phyloP scores from a whole-genome alignment of 2,797 vertebrate genomes.

The Liparis tanakae region DNA sequence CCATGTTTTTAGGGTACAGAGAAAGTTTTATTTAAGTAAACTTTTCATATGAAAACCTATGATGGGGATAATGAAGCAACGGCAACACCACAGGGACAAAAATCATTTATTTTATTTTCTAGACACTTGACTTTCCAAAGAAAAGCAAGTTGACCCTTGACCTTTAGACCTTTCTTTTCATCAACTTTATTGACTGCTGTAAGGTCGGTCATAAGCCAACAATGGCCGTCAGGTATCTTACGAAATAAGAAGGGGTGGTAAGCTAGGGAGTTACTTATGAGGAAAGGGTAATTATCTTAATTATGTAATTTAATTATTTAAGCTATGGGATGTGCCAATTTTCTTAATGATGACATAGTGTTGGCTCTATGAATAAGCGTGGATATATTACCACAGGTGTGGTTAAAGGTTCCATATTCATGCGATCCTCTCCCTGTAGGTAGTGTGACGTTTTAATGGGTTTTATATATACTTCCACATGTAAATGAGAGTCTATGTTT shows the following conservation, averaged over 20 bases:
- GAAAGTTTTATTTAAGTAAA: conserved; percentile 1
- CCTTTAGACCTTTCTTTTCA: conserved; percentile 15
- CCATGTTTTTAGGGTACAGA: background rate
- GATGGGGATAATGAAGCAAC: background rate
- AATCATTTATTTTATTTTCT: background rate
- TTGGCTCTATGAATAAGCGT: background rate
- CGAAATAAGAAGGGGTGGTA: background rate
- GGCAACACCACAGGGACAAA: background rate
- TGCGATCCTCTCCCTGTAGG: background rate
- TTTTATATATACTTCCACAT: no score
- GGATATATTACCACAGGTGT: background rate
- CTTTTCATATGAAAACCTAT: background rate
- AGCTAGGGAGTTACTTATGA: background rate
- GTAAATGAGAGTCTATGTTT: no score
- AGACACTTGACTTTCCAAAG: background rate
- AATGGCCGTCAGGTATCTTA: background rate
- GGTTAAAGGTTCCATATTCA: conserved; percentile 1
- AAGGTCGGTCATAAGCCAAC: background rate
- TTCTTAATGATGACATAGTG: background rate
- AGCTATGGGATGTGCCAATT: background rate
- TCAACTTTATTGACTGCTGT: conserved; percentile 13
- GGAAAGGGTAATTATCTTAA: background rate
- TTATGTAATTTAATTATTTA: background rate
- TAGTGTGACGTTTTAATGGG: no score
- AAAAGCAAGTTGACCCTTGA: conserved; percentile 11